Base-by-base conservation (phyloP, 2,797 vertebrate genomes). In the Passerculus sandwichensis region DNA sequence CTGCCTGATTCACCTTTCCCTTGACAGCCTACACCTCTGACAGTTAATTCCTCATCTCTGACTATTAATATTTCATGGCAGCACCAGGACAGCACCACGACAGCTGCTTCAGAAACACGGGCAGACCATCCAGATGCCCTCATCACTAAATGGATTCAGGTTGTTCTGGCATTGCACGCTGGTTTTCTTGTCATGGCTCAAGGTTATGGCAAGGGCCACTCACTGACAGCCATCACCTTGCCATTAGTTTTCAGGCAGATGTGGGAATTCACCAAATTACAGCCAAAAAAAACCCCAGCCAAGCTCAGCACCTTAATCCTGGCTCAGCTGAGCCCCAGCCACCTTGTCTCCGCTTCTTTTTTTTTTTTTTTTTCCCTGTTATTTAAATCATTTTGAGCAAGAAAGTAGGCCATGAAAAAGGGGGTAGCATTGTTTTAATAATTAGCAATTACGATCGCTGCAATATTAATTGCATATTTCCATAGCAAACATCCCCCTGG, bases 391-490 rank as follows among this genome's bases (percentile, higher is more conserved):
- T 98, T 98, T 98, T 98, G 98, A 99, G 98, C 98, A 98, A 98
- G 98, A 99, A 99, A 99, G 99, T 99, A 99, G 99, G 98, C 98
- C 98, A 98, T 98, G 98, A 98, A 99, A 99, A 98, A 98, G 97
- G 98, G 97, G 98, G 97, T 97, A 97, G 97, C 98, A 98, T 98
- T 98, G 98, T 98, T 98, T 99, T 99, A 99, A 99, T 99, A 99
- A 99, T 99, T 99, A 99, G 99, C 98, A 99, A 98, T 98, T 99
- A 99, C 94, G 98, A 98, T 98, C 95, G 97, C 98, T 98, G 98
- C 98, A 98, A 98, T 99, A 99, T 99, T 99, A 99, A 99, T 99
- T 99, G 99, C 98, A 98, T 98, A 98, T 99, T 98, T 98, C 98
- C 98, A 98, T 98, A 97, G 97, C 96, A 97, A 97, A 97, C 96